Evolutionary conservation across 2,888 invertebrate genomes (phyloP).

Genomic region (Drosophila fulvimacula): DNA sequence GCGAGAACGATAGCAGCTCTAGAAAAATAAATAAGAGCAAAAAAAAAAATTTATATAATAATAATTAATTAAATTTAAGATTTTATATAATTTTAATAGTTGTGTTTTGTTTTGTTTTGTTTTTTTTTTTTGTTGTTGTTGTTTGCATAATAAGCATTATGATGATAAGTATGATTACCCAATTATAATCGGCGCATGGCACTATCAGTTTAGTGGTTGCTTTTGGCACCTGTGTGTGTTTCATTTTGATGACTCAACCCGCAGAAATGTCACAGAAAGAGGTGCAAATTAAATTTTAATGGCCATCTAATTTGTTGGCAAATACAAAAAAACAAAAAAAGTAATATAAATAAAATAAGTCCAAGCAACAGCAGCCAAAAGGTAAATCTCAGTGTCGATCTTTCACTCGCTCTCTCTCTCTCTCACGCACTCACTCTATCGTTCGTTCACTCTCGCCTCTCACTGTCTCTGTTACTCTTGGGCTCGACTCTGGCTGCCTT

Average conservation of each 20-base stretch:
- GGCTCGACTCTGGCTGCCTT: background rate
- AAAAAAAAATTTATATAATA: background rate
- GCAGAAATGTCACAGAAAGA: conserved; percentile 34
- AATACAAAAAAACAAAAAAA: conserved; percentile 11
- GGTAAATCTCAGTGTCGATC: conserved; percentile 12
- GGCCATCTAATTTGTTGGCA: conserved; percentile 37
- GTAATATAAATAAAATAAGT: background rate
- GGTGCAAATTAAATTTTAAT: conserved; percentile 42
- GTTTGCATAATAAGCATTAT: conserved; percentile 8
- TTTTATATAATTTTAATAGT: background rate
- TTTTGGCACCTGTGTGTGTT: background rate
- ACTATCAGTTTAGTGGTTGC: background rate
- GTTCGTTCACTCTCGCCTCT: background rate
- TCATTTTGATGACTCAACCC: conserved; percentile 30
- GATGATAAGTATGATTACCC: conserved; percentile 1
- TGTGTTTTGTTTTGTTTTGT: background rate
- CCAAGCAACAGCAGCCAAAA: conserved; percentile 7
- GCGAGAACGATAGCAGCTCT: background rate
- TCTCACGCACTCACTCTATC: background rate
- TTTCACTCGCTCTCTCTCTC: background rate
- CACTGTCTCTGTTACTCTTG: background rate
- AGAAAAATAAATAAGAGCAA: background rate
- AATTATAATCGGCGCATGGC: conserved; percentile 1
- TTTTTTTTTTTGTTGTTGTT: conserved; percentile 8
- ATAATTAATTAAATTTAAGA: background rate